These are phyloP conservation scores for Oscheius sp. DNA, from an alignment of 2,888 invertebrate genomes.

Conservation along the genomic window DNA sequence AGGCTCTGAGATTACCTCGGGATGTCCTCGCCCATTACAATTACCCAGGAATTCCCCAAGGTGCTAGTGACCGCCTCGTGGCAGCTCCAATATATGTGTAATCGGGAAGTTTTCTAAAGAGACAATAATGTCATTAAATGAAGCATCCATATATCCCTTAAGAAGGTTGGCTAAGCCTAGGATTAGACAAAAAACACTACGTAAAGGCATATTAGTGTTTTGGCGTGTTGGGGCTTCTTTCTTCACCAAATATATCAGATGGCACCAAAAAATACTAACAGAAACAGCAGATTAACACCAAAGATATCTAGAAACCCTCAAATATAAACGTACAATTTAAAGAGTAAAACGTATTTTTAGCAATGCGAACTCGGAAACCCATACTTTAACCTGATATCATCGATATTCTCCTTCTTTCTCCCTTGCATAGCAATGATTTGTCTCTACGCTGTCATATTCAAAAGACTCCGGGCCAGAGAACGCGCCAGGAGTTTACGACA, in stretches of 20 bases:
- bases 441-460: slow-evolving; percentile 86
- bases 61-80: slow-evolving; percentile 30
- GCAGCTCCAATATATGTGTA: slow-evolving; percentile 20
- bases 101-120: slow-evolving; percentile 17
- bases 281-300: neutral
- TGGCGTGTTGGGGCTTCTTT: too few relatives aligned
- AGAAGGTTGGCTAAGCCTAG: too few relatives aligned
- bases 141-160: too few relatives aligned
- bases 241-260: too few relatives aligned
- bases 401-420: slow-evolving; percentile 96
- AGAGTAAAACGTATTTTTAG: slow-evolving; percentile 47
- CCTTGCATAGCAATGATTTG: slow-evolving; percentile 95
- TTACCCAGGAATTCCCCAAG: slow-evolving; percentile 29
- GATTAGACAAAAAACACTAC: too few relatives aligned
- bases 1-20: slow-evolving; percentile 21
- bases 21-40: slow-evolving; percentile 30
- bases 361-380: slow-evolving; percentile 93
- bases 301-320: neutral
- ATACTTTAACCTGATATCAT: slow-evolving; percentile 96
- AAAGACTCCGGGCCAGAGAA: slow-evolving; percentile 77
- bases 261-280: too few relatives aligned
- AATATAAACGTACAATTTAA: too few relatives aligned
- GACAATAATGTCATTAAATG: too few relatives aligned
- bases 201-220: too few relatives aligned
- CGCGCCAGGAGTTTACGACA: slow-evolving; percentile 55